Base-by-base conservation (phyloP, 1,140 invertebrate genomes). In the Diorhabda sublineata region DNA sequence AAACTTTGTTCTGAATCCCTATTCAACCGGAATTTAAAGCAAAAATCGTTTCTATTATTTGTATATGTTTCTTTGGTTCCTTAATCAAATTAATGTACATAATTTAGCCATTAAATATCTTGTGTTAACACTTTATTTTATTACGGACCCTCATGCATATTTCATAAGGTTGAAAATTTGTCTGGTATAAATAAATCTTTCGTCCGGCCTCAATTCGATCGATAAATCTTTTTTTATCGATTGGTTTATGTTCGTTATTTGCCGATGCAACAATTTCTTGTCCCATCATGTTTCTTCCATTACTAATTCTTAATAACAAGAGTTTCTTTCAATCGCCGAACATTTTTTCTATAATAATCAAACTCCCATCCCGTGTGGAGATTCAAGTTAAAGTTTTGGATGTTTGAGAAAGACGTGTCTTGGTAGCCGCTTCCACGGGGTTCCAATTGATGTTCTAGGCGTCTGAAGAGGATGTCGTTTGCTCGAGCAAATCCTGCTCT, bases 101-200 rank as follows among this genome's bases (percentile, higher is more conserved):
- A 62, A 62, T 62, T 62, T 44, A 62, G n/a, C 61, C 61, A 62
- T 62, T 62, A 62, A 62, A 62, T 11, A 44, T 62, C 61, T 62
- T n/a, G 61, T 62, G 42, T 62, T 44, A 44, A 62, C 61, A 62
- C 61, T 44, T 62, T 44, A 44, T 43, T 62, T 62, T 62, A 44
- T 62, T 62, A 62, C n/a, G 8, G 61, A 4, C 61, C 26, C n/a
- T 8, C 61, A 62, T 62, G 61, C 8, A 62, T 62, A 62, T 44
- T 62, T 62, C 61, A 62, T 62, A 42, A 52, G 42, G 42, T 45
- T 62, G 43, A 44, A 44, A 62, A 62, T 62, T 62, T 62, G 61
- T 62, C 43, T 44, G 61, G 5, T 42, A 9, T 44, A 6, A 45
- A 45, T 62, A 62, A 44, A 62, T 62, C 61, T 62, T 44, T 9